A percentile compares a stretch with the other conserved stretches of the same genome.
These are phyloP conservation scores for Steinernema hermaphroditum DNA, from an alignment of 2,888 invertebrate genomes.

Conservation along the genomic window DNA sequence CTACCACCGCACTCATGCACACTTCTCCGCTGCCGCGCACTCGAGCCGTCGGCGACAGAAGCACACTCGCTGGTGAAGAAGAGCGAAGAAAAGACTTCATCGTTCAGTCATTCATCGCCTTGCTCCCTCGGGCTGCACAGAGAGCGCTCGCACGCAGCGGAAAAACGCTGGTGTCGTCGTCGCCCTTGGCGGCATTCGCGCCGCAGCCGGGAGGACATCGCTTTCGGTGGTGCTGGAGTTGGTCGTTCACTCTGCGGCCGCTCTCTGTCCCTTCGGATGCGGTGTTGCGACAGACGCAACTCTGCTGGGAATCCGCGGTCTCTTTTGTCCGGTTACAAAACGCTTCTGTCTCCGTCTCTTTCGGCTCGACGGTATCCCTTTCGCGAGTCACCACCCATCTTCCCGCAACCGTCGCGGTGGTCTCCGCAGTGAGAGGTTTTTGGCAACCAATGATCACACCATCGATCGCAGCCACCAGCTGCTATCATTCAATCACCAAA, in stretches of 20 bases:
- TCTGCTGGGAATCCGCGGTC: background rate
- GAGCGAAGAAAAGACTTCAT: conserved; percentile 17
- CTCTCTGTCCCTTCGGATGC: conserved; percentile 1
- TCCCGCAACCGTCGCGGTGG: background rate
- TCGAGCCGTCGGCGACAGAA: conserved; percentile 6
- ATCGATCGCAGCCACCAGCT: conserved; percentile 26
- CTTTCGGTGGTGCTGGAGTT: conserved; percentile 11
- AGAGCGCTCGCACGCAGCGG: conserved; percentile 29
- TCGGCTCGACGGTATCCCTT: too few species aligned
- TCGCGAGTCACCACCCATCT: background rate
- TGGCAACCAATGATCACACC: conserved; percentile 27
- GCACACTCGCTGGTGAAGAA: background rate
- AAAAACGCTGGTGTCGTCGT: conserved; percentile 16
- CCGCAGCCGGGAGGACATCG: background rate
- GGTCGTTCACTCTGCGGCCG: conserved; percentile 12
- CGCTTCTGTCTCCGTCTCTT: conserved; percentile 12
- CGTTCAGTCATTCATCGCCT: background rate
- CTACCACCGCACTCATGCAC: background rate
- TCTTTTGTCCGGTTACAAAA: conserved; percentile 20
- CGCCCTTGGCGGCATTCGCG: conserved; percentile 22
- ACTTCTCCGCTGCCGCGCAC: background rate
- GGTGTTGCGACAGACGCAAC: conserved; percentile 20
- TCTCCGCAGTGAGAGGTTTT: background rate
- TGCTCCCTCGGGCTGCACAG: conserved; percentile 22
- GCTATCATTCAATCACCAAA: conserved; percentile 29